Base-by-base conservation (phyloP, 2,888 invertebrate species). In the Steinernema hermaphroditum region DNA sequence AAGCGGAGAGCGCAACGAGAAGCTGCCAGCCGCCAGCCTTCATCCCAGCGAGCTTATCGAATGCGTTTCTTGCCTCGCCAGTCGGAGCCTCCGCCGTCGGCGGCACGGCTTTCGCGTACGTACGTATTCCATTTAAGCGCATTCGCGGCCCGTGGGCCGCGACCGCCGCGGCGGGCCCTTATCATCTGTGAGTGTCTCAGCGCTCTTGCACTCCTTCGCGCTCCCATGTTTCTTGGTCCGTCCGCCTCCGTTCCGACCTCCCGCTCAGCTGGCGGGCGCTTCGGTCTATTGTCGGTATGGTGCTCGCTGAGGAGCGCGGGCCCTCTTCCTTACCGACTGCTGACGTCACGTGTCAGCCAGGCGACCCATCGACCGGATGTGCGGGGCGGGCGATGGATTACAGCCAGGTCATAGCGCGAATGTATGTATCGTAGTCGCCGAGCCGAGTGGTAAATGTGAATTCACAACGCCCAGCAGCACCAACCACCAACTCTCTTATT, bases 21-120 rank as follows among this genome's bases (percentile, higher is more conserved):
- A 62, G 62, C 62, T 62, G 62, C 62, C 62, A 62, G 32, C 62
- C 62, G 62, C 62, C 62, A 62, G 62, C 62, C 62, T 29, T 62
- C 62, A 46, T 46, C 46, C 46, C 46, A 46, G 46, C 46, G 16
- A 46, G 46, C 46, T 46, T 46, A 34, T 62, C 62, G 62, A 62
- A 62, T 62, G 62, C 29, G 27, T 62, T 32, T 29, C 32, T 62
- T 32, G 29, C 32, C 62, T 50, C 22, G 50, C 2, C 22, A 22
- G 22, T 19, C 50, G 50, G 6, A 16, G 43, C 16, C 43, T 41
- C 22, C 46, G 6, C 16, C 29, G 62, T 62, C 62, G 62, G 32
- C 62, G 62, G 62, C 62, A 62, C 62, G 62, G 62, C 62, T 62
- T 62, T 9, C 27, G 8, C 32, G 62, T 14, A 32, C 32, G 62